Evolutionary conservation across 2,113 vertebrate species (phyloP).

Genomic region (Entomyzon cyanotis): DNA sequence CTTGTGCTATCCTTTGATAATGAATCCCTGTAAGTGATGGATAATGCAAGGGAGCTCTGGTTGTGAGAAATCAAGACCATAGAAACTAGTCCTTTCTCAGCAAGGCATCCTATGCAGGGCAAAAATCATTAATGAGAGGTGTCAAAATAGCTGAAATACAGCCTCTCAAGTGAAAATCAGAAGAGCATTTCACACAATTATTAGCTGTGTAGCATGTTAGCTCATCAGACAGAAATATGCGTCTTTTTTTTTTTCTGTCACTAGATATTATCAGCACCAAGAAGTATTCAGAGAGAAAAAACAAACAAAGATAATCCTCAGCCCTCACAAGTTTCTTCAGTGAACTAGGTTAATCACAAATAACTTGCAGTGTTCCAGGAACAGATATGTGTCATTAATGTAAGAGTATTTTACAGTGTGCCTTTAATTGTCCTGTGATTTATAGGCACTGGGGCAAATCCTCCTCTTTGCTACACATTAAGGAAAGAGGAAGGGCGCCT

Average conservation of each 20-base stretch:
- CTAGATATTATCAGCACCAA: not conserved
- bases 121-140: not conserved
- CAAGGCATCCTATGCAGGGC: fast-evolving
- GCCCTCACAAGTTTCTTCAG: not conserved
- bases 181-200: not conserved
- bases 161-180: not conserved
- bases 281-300: not conserved
- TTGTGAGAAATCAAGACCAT: not conserved
- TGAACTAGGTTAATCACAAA: not conserved
- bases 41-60: not conserved
- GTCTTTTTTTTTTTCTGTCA: not conserved
- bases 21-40: not conserved
- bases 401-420: not conserved
- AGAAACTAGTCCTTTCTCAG: not conserved
- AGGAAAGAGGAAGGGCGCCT: not conserved
- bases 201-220: not conserved
- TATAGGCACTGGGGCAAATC: not conserved
- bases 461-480: not conserved
- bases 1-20: not conserved
- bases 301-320: not conserved
- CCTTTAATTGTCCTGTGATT: not conserved
- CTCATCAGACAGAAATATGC: not conserved
- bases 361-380: not conserved
- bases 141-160: not conserved
- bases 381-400: not conserved